phyloP scores from a whole-genome alignment of 2,113 vertebrate species.

The Pungitius pungitius region DNA sequence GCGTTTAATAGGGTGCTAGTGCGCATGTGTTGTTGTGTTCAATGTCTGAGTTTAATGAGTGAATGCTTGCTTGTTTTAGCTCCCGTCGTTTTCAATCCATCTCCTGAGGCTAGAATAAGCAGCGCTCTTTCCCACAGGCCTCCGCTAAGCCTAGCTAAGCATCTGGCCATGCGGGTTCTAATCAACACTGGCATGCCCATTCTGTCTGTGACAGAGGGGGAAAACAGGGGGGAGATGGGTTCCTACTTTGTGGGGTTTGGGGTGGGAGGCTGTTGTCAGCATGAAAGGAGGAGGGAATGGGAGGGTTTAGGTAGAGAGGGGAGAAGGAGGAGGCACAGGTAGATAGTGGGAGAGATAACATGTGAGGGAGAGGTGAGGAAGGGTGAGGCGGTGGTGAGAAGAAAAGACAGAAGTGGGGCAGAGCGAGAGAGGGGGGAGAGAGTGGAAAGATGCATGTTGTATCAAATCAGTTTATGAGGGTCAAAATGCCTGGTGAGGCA shows the following conservation, averaged over 20 bases:
- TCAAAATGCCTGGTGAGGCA: conserved; percentile 6
- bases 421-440: not conserved
- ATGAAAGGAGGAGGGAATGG: conserved; percentile 8
- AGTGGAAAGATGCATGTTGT: conserved; percentile 6
- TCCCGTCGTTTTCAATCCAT: conserved; percentile 75
- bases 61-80: conserved; percentile 75
- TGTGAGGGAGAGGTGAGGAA: conserved; percentile 5
- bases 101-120: conserved; percentile 78
- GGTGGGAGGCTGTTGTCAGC: conserved; percentile 15
- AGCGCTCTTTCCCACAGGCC: conserved; percentile 79
- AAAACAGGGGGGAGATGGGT: conserved; percentile 1
- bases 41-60: conserved; percentile 60
- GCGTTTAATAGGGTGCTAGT: not conserved
- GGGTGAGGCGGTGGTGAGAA: not conserved
- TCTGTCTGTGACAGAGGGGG: conserved; percentile 62
- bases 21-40: conserved; percentile 41
- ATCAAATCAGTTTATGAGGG: conserved; percentile 6
- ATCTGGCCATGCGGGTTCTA: conserved; percentile 71
- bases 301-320: conserved; percentile 1
- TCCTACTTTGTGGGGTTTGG: conserved; percentile 13
- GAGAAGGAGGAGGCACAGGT: conserved; percentile 23
- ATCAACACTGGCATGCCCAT: conserved; percentile 78
- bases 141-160: conserved; percentile 73
- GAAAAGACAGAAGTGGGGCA: not conserved
- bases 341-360: conserved; percentile 15